Conservation (phyloP, 2,888 invertebrate species). For the Phengaris arion region DNA sequence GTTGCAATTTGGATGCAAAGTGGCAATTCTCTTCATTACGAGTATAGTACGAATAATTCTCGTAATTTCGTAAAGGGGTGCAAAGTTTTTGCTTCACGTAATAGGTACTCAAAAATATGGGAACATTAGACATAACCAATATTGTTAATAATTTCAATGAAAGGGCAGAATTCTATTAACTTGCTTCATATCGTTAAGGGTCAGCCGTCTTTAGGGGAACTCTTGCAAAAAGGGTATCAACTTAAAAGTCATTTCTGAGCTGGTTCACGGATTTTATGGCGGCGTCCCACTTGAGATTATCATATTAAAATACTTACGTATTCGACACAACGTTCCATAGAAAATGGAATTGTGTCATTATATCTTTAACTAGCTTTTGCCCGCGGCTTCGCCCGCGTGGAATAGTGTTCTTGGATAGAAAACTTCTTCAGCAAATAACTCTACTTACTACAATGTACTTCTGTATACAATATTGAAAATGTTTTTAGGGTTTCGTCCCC, state of each 20-base stretch:
- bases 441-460: too few relatives aligned
- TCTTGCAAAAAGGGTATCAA: constrained; percentile 58
- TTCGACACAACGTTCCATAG: constrained; percentile 17
- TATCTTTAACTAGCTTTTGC: neutral
- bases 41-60: too few relatives aligned
- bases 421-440: too few relatives aligned
- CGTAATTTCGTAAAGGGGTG: too few relatives aligned
- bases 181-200: constrained; percentile 64
- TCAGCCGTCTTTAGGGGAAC: constrained; percentile 60
- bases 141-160: constrained; percentile 54
- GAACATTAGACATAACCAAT: neutral
- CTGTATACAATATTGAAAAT: too few relatives aligned
- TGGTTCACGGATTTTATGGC: constrained; percentile 28
- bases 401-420: too few relatives aligned
- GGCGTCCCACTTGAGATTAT: constrained; percentile 20
- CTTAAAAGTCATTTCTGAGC: constrained; percentile 28
- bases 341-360: constrained; percentile 20
- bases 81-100: too few relatives aligned
- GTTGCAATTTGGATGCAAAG: too few relatives aligned
- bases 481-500: too few relatives aligned
- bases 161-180: constrained; percentile 72
- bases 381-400: too few relatives aligned
- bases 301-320: constrained; percentile 29
- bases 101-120: neutral
- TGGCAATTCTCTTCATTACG: too few relatives aligned